Evolutionary conservation across 2,113 vertebrate species (phyloP), one percentile per base, ranked within the genome.

Genomic region (Rutilus rutilus): DNA sequence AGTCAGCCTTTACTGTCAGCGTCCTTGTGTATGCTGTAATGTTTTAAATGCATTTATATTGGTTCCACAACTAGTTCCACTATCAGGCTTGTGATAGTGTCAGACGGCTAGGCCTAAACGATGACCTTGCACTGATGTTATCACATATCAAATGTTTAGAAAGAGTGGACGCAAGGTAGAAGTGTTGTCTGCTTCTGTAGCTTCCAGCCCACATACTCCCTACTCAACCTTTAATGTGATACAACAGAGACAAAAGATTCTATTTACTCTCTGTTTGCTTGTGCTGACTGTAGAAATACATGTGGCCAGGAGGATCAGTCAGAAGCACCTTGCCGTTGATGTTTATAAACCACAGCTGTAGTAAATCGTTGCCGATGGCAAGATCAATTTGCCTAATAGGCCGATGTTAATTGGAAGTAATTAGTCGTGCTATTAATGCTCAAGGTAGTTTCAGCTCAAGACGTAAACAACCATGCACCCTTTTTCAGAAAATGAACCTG

Each of bases 321-420:
- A 47, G 75, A 81, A 73, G 36, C 23, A 21, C 50, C 9, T 23
- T n/a, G 14, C 50, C 45, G 25, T 59, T 39, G 73, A 23, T 74
- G 71, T 65, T 52, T 36, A 81, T 84, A 74, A 78, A 88, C 88
- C 69, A 30, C 21, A 85, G 60, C 80, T 84, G 65, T 83, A 74
- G 67, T 47, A 54, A 67, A 25, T 76, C 47, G 54, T 45, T 64
- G 67, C 82, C 84, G 21, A 60, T 30, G 84, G 10, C 23, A 6
- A 78, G 54, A 90, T 86, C 78, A 78, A 89, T 89, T 87, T 5
- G n/a, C 65, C 67, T 87, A 90, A 91, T 82, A 86, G 84, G 14
- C 42, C 21, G 27, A 85, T 76, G 86, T 89, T 90, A 88, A 91
- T 75, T 73, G 90, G 36, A 78, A 88, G 79, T 74, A 84, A 86